phyloP scores from a whole-genome alignment of 2,888 invertebrate species.

The Limnephilus lunatus region DNA sequence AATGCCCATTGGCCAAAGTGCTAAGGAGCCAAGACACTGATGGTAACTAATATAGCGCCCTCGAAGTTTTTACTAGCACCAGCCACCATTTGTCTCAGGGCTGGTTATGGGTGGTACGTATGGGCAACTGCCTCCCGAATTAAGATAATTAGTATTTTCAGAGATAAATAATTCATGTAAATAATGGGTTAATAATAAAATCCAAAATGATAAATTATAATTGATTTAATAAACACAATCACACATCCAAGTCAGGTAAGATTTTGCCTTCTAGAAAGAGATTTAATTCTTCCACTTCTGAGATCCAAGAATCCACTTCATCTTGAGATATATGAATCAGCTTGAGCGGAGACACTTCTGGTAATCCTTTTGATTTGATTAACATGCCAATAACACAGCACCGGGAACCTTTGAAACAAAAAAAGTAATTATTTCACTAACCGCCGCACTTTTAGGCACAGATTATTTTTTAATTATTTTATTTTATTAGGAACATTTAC shows the following conservation, averaged over 20 bases:
- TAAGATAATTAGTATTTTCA: not conserved
- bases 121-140: too few relatives aligned
- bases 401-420: constrained; percentile 71
- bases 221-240: not conserved
- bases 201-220: not conserved
- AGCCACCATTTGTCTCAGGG: too few relatives aligned
- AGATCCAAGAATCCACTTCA: constrained; percentile 73
- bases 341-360: constrained; percentile 74
- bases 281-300: constrained; percentile 73
- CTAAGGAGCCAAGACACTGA: too few relatives aligned
- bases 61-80: too few relatives aligned
- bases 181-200: not conserved
- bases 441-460: too few relatives aligned
- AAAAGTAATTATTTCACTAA: not conserved
- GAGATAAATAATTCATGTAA: not conserved
- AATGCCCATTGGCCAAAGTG: too few relatives aligned
- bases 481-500: too few relatives aligned
- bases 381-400: constrained; percentile 75
- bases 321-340: constrained; percentile 72
- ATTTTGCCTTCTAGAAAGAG: constrained; percentile 71
- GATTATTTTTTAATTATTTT: too few relatives aligned
- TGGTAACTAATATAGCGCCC: too few relatives aligned
- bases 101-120: too few relatives aligned
- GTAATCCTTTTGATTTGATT: constrained; percentile 72
- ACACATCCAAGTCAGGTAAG: constrained; percentile 66